Base-by-base conservation (phyloP, 2,888 invertebrate genomes). In the Synergus umbraculus region DNA sequence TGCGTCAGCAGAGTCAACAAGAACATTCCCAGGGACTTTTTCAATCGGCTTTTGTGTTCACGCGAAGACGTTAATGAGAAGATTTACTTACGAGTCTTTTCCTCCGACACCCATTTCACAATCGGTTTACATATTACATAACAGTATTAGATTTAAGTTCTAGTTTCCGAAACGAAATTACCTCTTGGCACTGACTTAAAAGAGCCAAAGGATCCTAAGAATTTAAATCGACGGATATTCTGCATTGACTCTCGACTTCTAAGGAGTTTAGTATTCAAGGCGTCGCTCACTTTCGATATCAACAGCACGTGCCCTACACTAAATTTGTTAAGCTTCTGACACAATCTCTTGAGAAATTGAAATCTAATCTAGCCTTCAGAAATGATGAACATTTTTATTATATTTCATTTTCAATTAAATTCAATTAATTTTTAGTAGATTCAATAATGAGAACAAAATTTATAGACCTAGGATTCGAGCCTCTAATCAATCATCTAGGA, bases 231-330 rank as follows among this genome's bases (percentile, higher is more conserved):
- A 44, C 77, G 67, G 46, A 44, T 65, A 43, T 44, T 69, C 65
- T 81, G 79, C 78, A 77, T 78, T 79, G 79, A 13, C 60, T 29
- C 63, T 66, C 80, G 29, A 41, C 67, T 69, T 78, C 79, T 73
- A 79, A 66, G 78, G 79, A 81, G 44, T 76, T 88, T 87, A 79
- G 84, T 87, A 88, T 88, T 87, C 87, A 77, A 73, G 81, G 65
- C 83, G 80, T 79, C 76, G 84, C 81, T 82, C 79, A 89, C 90
- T 90, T 91, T 91, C 90, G 89, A 90, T 90, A 88, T 87, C 85
- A 85, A 82, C 79, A 69, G 85, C 84, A 85, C 86, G 86, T 84
- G 85, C 78, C 86, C 83, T 80, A 83, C 78, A 85, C 85, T 85
- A 85, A 88, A 88, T 88, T 88, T 84, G 80, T 80, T 78, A 84